These are phyloP conservation scores for Pteronotus mesoamericanus DNA, from an alignment of 2,797 vertebrate species.

Conservation along the genomic window DNA sequence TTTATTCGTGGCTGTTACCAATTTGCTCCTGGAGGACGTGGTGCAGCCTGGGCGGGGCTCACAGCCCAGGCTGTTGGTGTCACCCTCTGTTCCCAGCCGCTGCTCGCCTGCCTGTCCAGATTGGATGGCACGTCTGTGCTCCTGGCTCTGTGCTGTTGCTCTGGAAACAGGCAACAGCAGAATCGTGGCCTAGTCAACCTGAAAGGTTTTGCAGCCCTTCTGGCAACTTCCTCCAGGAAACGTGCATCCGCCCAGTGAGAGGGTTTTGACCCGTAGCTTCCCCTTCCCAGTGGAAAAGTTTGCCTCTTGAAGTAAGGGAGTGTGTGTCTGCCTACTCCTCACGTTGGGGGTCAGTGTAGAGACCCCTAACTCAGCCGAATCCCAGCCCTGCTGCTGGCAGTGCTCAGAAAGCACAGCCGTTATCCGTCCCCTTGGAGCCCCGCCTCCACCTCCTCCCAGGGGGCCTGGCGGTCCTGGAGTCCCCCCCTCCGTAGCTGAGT, in stretches of 20 bases:
- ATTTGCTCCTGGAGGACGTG: constrained; percentile 25
- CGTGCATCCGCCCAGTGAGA: background rate
- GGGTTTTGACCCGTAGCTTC: background rate
- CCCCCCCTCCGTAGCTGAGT: background rate
- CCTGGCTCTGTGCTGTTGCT: background rate
- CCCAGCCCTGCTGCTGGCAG: background rate
- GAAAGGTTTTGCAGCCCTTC: background rate
- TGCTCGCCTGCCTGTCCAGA: background rate
- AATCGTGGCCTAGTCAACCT: background rate
- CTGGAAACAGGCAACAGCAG: constrained; percentile 25
- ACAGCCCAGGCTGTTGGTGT: constrained; percentile 25
- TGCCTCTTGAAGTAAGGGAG: background rate
- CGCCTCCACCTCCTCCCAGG: accelerated
- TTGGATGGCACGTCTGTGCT: background rate
- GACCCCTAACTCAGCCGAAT: background rate
- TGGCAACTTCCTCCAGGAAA: background rate
- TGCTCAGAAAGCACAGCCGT: accelerated
- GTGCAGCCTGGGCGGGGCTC: background rate
- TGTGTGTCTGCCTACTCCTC: background rate
- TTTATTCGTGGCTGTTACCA: background rate
- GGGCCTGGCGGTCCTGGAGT: accelerated
- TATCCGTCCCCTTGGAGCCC: accelerated
- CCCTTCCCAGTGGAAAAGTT: background rate
- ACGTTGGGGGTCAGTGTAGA: background rate
- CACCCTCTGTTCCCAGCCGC: background rate